Evolutionary conservation across 2,797 vertebrate species (phyloP), one percentile per base, ranked within the genome.

Genomic region (Naso thynnoides): DNA sequence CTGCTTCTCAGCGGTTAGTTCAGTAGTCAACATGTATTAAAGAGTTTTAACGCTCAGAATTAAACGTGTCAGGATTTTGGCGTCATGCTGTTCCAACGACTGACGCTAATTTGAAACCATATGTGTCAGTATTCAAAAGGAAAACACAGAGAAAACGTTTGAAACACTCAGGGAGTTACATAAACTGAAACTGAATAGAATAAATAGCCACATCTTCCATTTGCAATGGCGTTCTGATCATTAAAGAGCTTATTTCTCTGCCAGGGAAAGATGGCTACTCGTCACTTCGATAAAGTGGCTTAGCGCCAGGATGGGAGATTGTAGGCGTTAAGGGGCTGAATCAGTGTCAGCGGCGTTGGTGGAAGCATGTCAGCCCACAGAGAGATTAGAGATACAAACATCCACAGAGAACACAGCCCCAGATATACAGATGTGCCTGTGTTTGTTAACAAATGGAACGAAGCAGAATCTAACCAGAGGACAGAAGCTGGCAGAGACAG

Each of bases 371-470:
- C 61, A 76, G 82, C 87, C 86, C 87, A 92, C 88, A 89, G 63
- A 90, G 76, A 90, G 68, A 87, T 91, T 71, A 90, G 88, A 94
- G 86, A 92, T 87, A 89, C 89, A 91, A 91, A 92, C 89, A 91
- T 90, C 88, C 88, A 91, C 79, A 87, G 79, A 89, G 86, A 88
- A 89, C 87, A 91, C 91, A 90, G 91, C 86, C 90, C 89, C 82
- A 82, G 83, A 86, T 86, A 84, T 69, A 89, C 82, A 86, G 64
- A 82, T 78, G 82, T 80, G 84, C 79, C 49, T 26, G 67, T 60
- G 73, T 73, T 78, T 76, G 76, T 72, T 63, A 78, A 80, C 33
- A 79, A 73, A 89, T 74, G 82, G 78, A 85, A 70, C 56, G 56
- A 73, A 88, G 87, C 82, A 49, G 73, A 52, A 61, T 73, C 29